Evolutionary conservation across 2,888 invertebrate species (phyloP).

Genomic region (Pollenia griseotomentosa): DNA sequence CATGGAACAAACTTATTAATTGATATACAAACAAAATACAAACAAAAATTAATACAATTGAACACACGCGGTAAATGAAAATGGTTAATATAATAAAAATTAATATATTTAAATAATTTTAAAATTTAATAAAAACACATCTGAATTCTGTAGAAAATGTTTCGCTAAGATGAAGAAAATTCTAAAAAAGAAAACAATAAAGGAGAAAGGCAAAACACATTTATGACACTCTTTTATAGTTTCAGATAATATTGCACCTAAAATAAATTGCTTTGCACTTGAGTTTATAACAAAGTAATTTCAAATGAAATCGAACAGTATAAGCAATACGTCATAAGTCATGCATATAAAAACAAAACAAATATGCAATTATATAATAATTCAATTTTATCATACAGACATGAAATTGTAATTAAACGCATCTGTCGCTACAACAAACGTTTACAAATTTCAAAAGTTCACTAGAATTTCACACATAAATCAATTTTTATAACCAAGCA

Average conservation of each 20-base stretch:
- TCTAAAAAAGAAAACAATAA: background rate
- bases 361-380: constrained; percentile 42
- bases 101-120: no score
- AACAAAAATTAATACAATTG: no score
- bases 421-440: background rate
- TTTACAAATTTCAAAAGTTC: background rate
- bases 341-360: background rate
- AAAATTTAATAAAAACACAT: no score
- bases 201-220: background rate
- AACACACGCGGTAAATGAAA: no score
- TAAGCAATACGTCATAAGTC: constrained; percentile 4
- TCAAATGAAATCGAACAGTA: constrained; percentile 34
- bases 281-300: constrained; percentile 43
- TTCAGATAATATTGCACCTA: constrained; percentile 44
- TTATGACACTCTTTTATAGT: background rate
- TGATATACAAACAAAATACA: no score
- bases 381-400: constrained; percentile 3
- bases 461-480: constrained; percentile 15
- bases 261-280: constrained; percentile 62
- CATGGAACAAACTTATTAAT: no score
- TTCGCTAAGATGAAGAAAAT: background rate
- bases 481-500: background rate
- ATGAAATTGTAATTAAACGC: background rate
- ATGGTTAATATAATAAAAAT: no score
- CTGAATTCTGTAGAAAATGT: background rate